Evolutionary conservation across 1,140 invertebrate genomes (phyloP).

Genomic region (Ooceraea biroi): DNA sequence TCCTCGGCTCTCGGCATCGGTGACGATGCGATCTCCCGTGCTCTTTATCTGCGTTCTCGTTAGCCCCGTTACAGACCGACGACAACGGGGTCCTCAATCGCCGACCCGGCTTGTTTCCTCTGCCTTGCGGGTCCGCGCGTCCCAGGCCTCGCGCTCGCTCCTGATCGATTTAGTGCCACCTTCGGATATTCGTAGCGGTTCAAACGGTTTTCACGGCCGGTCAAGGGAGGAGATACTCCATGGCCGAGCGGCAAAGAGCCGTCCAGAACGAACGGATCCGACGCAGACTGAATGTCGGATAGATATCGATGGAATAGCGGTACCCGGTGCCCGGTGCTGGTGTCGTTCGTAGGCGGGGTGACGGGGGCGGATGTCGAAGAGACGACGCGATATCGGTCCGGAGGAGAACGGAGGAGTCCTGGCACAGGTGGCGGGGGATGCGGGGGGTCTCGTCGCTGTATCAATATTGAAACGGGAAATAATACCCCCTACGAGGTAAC

Average conservation of each 20-base stretch:
- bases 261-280: slow-evolving; percentile 55
- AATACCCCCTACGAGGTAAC: slow-evolving; percentile 77
- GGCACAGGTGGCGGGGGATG: slow-evolving; percentile 49
- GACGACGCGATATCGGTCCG: slow-evolving; percentile 50
- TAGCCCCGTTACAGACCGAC: slow-evolving; percentile 65
- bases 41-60: slow-evolving; percentile 61
- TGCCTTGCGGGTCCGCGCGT: neutral
- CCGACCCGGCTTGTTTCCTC: slow-evolving; percentile 14
- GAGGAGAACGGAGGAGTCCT: slow-evolving; percentile 23
- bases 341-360: slow-evolving; percentile 37
- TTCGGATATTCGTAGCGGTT: slow-evolving; percentile 74
- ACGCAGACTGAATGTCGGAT: slow-evolving; percentile 73
- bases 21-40: slow-evolving; percentile 77
- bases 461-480: slow-evolving; percentile 79
- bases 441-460: slow-evolving; percentile 56
- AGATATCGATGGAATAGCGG: slow-evolving; percentile 78
- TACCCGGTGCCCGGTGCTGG: slow-evolving; percentile 56
- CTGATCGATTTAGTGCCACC: slow-evolving; percentile 77
- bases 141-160: neutral
- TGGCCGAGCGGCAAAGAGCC: slow-evolving; percentile 24
- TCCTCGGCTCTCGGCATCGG: slow-evolving; percentile 69
- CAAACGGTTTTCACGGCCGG: slow-evolving; percentile 57
- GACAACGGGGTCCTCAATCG: slow-evolving; percentile 57
- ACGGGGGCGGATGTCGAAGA: slow-evolving; percentile 23
- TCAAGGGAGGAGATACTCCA: neutral